These are phyloP conservation scores for Eueides isabella DNA, from an alignment of 1,140 invertebrate genomes.

Conservation along the genomic window DNA sequence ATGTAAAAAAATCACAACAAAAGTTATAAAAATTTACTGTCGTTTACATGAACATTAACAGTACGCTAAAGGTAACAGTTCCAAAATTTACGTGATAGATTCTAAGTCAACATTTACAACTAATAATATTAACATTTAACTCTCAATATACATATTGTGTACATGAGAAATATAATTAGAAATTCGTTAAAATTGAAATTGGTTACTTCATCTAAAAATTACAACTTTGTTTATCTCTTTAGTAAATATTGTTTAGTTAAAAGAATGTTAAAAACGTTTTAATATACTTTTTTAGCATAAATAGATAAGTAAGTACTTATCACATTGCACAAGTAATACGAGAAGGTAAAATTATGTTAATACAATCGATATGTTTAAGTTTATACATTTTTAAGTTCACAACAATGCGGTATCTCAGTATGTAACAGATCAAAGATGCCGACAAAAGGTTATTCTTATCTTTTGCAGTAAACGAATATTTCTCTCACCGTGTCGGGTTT, in stretches of 20 bases:
- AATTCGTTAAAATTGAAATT: conserved; percentile 45
- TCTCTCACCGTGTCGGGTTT: conserved; percentile 58
- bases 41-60: conserved; percentile 63
- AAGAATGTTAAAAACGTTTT: too few relatives aligned
- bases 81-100: conserved; percentile 64
- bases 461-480: conserved; percentile 41
- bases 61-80: conserved; percentile 73
- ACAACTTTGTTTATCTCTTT: too few relatives aligned
- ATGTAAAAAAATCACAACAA: background rate
- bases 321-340: background rate
- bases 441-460: conserved; percentile 30
- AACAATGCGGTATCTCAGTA: background rate
- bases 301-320: too few relatives aligned
- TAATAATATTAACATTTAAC: conserved; percentile 46
- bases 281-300: too few relatives aligned
- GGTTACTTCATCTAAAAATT: background rate
- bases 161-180: conserved; percentile 40
- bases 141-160: conserved; percentile 39
- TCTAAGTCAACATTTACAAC: conserved; percentile 64
- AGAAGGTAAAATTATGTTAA: background rate
- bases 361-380: background rate
- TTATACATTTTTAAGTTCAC: background rate
- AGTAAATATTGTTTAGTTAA: too few relatives aligned
- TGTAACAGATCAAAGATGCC: conserved; percentile 9
- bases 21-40: conserved; percentile 33